Percentiles rank a stretch among this genome's conserved stretches.
Evolutionary conservation across 1,140 invertebrate species (phyloP).

Genomic region (Zaprionus inermis): DNA sequence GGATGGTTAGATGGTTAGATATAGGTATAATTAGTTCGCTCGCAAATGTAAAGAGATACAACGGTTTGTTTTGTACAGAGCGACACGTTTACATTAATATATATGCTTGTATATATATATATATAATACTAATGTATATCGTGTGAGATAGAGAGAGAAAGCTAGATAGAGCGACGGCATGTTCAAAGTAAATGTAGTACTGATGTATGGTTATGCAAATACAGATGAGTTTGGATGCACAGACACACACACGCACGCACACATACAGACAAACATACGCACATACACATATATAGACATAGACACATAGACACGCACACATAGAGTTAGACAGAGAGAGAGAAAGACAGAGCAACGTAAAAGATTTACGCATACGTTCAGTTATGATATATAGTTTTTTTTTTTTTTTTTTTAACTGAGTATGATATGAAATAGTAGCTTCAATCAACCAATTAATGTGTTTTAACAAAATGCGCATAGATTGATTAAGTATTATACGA

Average conservation of each 20-base stretch:
- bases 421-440: constrained; percentile 70
- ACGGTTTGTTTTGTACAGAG: neutral
- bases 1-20: neutral
- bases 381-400: constrained; percentile 48
- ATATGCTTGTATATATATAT: neutral
- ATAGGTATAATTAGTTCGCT: neutral
- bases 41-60: no score
- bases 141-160: neutral
- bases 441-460: constrained; percentile 75
- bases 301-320: constrained; percentile 48
- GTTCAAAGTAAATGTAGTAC: neutral
- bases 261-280: constrained; percentile 17
- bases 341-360: constrained; percentile 58
- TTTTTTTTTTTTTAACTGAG: constrained; percentile 52
- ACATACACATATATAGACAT: constrained; percentile 37
- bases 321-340: constrained; percentile 44
- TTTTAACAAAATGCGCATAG: constrained; percentile 78
- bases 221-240: constrained; percentile 18
- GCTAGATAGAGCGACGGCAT: neutral
- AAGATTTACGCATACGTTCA: constrained; percentile 59
- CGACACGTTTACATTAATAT: neutral
- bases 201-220: neutral
- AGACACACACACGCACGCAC: constrained; percentile 26
- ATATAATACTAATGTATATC: neutral
- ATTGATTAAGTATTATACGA: constrained; percentile 74